Conservation (phyloP, 2,113 vertebrate genomes). For the Gobio gobio region DNA sequence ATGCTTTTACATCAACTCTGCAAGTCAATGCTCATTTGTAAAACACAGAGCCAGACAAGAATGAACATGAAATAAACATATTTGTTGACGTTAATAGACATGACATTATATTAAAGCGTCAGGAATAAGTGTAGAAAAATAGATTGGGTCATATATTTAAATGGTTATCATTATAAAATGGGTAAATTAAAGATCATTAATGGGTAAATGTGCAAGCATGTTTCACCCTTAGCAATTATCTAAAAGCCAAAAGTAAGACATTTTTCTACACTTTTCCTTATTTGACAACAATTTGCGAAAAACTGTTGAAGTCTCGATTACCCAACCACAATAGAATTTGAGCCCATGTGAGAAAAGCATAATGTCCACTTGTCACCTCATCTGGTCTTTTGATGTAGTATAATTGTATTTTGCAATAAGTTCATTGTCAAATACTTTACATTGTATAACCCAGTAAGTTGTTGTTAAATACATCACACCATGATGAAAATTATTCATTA, state of each 20-base stretch:
- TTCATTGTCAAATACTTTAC: too few species aligned
- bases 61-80: neutral
- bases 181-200: neutral
- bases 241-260: neutral
- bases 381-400: neutral
- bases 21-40: slow-evolving; percentile 43
- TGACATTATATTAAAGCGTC: neutral
- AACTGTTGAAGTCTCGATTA: neutral
- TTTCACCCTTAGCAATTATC: neutral
- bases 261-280: neutral
- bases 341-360: neutral
- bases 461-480: neutral
- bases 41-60: slow-evolving; percentile 23
- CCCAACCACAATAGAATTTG: neutral
- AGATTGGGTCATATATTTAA: neutral
- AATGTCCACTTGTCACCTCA: too few species aligned
- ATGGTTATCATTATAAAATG: neutral
- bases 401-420: neutral
- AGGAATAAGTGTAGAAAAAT: neutral
- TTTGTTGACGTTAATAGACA: neutral
- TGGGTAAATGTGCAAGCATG: neutral
- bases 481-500: neutral
- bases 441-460: neutral
- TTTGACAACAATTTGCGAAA: neutral
- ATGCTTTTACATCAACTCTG: slow-evolving; percentile 42